phyloP scores from a whole-genome alignment of 2,888 invertebrate genomes.

The Idaea straminata region DNA sequence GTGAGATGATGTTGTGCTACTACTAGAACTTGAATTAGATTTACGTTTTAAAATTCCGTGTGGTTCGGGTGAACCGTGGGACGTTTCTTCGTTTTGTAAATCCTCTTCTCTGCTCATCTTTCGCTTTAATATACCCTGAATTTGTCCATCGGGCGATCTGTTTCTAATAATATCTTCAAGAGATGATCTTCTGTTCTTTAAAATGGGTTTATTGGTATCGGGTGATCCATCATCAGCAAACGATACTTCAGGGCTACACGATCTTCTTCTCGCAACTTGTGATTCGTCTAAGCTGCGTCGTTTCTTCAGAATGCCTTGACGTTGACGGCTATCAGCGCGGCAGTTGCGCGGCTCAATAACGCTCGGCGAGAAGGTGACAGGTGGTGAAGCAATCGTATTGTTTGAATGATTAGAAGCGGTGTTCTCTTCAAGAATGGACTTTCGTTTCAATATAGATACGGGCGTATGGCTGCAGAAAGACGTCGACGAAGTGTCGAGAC shows the following conservation, averaged over 20 bases:
- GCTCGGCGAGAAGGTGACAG: conserved; percentile 89
- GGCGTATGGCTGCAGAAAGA: conserved; percentile 68
- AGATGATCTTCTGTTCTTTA: conserved; percentile 85
- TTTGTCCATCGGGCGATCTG: conserved; percentile 83
- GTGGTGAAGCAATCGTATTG: conserved; percentile 81
- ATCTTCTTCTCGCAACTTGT: conserved; percentile 84
- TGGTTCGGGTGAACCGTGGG: conserved; percentile 83
- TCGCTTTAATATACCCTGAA: conserved; percentile 85
- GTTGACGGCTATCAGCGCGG: conserved; percentile 77
- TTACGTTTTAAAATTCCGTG: conserved; percentile 91
- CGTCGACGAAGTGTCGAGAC: conserved; percentile 62
- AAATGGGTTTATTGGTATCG: conserved; percentile 82
- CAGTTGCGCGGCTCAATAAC: conserved; percentile 84
- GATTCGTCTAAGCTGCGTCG: conserved; percentile 90
- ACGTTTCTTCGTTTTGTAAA: conserved; percentile 81
- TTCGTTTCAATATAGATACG: conserved; percentile 86
- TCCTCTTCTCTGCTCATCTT: conserved; percentile 84
- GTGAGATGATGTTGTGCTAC: conserved; percentile 82
- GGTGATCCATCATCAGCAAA: conserved; percentile 77
- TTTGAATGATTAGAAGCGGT: conserved; percentile 70
- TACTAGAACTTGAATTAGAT: conserved; percentile 85
- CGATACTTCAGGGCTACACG: conserved; percentile 85
- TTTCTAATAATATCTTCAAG: conserved; percentile 84
- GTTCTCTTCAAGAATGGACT: conserved; percentile 79
- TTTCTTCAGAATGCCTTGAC: conserved; percentile 91